Evolutionary conservation across 92 coral and sea anemone genomes (phyloP).

Genomic region (Phenganax marumi): DNA sequence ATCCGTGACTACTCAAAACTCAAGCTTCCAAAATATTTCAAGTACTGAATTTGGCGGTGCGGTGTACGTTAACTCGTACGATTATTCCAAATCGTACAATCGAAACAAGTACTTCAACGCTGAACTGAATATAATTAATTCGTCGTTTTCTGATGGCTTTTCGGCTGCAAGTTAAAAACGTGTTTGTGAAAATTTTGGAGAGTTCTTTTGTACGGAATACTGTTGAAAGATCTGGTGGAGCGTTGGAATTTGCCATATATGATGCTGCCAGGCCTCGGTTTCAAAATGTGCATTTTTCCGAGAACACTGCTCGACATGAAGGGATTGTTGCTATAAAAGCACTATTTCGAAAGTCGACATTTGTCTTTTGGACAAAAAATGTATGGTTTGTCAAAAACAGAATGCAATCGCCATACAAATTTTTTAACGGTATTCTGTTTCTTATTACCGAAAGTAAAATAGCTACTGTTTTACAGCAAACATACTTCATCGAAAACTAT

Average conservation of each 20-base stretch:
- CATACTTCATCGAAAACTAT: neutral
- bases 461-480: neutral
- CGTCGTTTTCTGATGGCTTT: constrained; percentile 18
- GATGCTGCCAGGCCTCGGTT: neutral
- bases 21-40: constrained; percentile 14
- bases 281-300: constrained; percentile 5
- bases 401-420: neutral
- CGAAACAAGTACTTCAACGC: neutral
- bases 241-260: neutral
- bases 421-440: neutral
- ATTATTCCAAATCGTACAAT: neutral
- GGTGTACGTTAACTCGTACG: neutral
- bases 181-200: neutral
- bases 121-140: constrained; percentile 8
- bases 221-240: constrained; percentile 20
- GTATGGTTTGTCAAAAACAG: constrained; percentile 8
- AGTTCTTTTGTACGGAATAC: neutral
- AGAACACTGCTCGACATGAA: constrained; percentile 8
- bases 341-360: neutral
- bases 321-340: constrained; percentile 9
- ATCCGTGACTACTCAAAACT: neutral
- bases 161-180: neutral
- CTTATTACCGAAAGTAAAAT: neutral
- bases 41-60: neutral
- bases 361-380: constrained; percentile 26